These are phyloP conservation scores for Urophycis tenuis DNA, from an alignment of 2,797 vertebrate species.

Conservation along the genomic window DNA sequence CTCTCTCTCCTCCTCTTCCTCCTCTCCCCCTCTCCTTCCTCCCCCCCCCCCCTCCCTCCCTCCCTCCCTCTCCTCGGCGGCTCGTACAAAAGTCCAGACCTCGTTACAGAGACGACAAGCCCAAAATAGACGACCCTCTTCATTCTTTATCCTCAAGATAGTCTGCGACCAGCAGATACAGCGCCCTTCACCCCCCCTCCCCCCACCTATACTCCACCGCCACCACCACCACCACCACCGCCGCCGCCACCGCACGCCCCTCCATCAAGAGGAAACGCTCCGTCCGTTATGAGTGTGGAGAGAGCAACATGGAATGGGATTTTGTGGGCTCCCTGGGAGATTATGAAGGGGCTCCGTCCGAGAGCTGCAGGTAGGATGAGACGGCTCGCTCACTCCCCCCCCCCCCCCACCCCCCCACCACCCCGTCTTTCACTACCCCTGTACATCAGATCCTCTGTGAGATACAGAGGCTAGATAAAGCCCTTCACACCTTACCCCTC, in stretches of 20 bases:
- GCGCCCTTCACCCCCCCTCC: conserved; percentile 63
- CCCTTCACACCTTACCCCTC: background rate
- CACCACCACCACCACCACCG: conserved; percentile 58
- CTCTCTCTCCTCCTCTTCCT: no score
- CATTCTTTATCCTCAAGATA: conserved; percentile 54
- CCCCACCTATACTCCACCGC: conserved; percentile 33
- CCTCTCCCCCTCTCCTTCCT: background rate
- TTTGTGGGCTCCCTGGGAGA: conserved; percentile 65
- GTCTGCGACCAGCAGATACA: conserved; percentile 48
- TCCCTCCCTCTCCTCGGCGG: conserved; percentile 10
- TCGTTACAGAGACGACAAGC: conserved; percentile 42
- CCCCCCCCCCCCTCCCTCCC: background rate
- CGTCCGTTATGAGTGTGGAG: conserved; percentile 25
- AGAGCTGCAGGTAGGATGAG: conserved; percentile 62
- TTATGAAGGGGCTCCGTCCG: conserved; percentile 63
- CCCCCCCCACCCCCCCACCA: no score
- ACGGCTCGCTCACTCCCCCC: conserved; percentile 36
- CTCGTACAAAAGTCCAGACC: conserved; percentile 34
- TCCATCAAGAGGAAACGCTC: conserved; percentile 56
- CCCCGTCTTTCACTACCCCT: conserved; percentile 60
- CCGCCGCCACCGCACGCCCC: conserved; percentile 60
- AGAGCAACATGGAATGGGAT: conserved; percentile 66
- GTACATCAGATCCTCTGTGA: conserved; percentile 46
- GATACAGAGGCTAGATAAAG: conserved; percentile 33
- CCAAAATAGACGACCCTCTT: conserved; percentile 63